Evolutionary conservation across 2,888 invertebrate species (phyloP), one percentile per base, ranked within the genome.

Genomic region (Drosophila stalkeri): DNA sequence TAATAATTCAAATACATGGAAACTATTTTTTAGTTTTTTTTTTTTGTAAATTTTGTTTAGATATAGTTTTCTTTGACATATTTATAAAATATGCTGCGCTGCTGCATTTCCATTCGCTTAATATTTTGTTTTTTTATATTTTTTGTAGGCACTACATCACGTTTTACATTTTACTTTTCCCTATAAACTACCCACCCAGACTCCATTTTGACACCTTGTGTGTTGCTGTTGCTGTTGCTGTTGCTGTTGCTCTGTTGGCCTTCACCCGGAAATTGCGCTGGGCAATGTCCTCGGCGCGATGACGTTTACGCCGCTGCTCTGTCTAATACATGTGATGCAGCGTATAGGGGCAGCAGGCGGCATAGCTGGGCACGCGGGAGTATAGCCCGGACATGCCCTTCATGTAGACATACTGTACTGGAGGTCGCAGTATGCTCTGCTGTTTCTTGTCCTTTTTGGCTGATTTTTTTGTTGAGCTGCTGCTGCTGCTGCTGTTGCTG

Each of bases 331-430:
- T 89, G 64, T 92, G 91, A 55, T 91, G 91, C 77, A 91, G 73
- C 54, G 91, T 91, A 66, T 92, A 91, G 52, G 90, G 91, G 69
- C 91, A 92, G 75, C 93, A 92, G 37, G 92, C 90, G 14, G 92
- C 90, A 31, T 93, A 94, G 75, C 95, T 94, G 0, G 97, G 97
- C n/a, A 97, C 96, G 86, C 97, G 94, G 2, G 97, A 97, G 2
- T 97, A 97, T 27, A 97, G 93, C 1, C 97, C 97, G 9, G 97
- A 97, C 81, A 97, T 94, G 51, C 97, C 97, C 77, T 95, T 95
- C 18, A 96, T 95, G 91, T 97, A 97, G 0, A 96, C 96, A 92
- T 97, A 97, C 0, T 96, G 95, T 0, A 97, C 95, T 3, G 97
- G 97, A 56, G 96, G 94, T 43, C 97, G 94, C 31, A 97, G 94